phyloP scores from a whole-genome alignment of 2,113 vertebrate species.

The Romanogobio albipinnatus region DNA sequence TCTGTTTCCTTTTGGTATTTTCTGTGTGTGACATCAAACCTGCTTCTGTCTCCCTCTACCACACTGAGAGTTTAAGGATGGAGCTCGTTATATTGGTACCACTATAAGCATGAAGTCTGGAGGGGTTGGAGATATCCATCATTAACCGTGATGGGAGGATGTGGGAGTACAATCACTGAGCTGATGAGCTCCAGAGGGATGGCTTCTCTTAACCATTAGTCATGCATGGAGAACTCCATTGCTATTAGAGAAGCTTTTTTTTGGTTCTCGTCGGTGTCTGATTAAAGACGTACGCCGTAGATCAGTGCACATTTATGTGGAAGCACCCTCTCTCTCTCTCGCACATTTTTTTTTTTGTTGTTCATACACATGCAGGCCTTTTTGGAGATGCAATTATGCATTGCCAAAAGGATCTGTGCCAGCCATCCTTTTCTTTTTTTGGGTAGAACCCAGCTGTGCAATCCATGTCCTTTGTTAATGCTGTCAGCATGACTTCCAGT shows the following conservation, averaged over 20 bases:
- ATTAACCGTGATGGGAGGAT: constrained; percentile 45
- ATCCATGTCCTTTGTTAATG: constrained; percentile 36
- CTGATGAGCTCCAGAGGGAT: constrained; percentile 39
- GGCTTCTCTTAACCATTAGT: constrained; percentile 52
- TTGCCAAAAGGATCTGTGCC: constrained; percentile 32
- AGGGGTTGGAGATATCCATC: constrained; percentile 51
- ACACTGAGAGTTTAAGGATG: constrained; percentile 22
- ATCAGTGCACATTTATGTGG: constrained; percentile 26
- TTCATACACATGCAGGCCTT: not conserved
- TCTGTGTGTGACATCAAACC: not conserved
- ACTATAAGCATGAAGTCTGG: constrained; percentile 32
- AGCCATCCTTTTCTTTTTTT: not conserved
- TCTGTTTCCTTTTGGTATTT: not conserved
- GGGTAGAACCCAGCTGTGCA: constrained; percentile 22
- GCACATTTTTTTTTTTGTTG: not conserved
- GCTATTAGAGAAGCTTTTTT: constrained; percentile 30
- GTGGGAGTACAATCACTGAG: constrained; percentile 35
- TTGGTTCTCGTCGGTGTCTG: constrained; percentile 1
- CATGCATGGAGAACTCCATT: constrained; percentile 46
- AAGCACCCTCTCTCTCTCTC: not conserved
- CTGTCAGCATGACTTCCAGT: constrained; percentile 2
- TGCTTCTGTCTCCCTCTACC: constrained; percentile 10
- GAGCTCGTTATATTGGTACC: constrained; percentile 22
- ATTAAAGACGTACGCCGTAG: constrained; percentile 32
- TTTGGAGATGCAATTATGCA: constrained; percentile 15